Conservation (phyloP, 2,888 invertebrate genomes). For the Dasypolia templi region DNA sequence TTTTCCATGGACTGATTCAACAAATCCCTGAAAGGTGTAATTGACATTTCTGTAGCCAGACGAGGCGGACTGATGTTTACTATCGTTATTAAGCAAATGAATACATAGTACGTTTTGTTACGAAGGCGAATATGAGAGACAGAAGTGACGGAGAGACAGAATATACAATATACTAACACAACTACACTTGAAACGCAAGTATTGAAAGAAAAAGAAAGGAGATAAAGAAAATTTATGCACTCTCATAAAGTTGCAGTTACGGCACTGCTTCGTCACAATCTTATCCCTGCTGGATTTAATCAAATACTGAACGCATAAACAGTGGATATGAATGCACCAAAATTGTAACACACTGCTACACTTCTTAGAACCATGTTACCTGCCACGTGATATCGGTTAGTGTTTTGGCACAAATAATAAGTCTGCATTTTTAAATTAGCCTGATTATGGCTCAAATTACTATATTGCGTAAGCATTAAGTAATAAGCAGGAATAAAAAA, state of each 20-base stretch:
- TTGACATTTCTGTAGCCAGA: background rate
- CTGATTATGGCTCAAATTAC: background rate
- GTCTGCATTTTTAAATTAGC: background rate
- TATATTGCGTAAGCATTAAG: background rate
- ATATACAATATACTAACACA: background rate
- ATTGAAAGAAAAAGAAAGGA: background rate
- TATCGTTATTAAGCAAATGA: background rate
- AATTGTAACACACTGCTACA: background rate
- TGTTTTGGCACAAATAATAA: background rate
- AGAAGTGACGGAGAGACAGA: background rate
- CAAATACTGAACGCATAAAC: background rate
- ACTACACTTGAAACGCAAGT: background rate
- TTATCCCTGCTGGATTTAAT: background rate
- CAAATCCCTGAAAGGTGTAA: background rate
- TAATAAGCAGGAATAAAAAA: too few species aligned
- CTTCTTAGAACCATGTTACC: background rate
- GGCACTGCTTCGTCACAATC: background rate
- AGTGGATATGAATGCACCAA: background rate
- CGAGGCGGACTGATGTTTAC: background rate
- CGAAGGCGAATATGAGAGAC: too few species aligned
- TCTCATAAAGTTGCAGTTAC: background rate
- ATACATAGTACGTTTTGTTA: background rate
- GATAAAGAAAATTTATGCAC: background rate
- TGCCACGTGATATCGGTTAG: background rate
- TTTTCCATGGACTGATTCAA: background rate